These are phyloP conservation scores for Protobothrops mucrosquamatus DNA, from an alignment of 2,113 vertebrate species.

Conservation along the genomic window DNA sequence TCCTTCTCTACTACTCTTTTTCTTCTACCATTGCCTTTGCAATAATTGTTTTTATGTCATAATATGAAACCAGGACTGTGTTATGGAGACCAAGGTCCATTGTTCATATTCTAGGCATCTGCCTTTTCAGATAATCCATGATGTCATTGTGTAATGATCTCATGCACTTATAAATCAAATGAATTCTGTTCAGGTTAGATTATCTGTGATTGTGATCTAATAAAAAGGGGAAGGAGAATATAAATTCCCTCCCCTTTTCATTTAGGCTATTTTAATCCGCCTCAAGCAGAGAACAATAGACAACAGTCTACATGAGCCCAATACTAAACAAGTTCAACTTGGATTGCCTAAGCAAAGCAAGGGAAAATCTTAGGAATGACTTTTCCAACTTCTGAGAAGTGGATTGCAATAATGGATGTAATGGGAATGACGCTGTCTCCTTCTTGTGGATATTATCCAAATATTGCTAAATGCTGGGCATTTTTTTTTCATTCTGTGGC, in stretches of 20 bases:
- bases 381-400: background rate
- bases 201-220: background rate
- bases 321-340: background rate
- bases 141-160: background rate
- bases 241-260: background rate
- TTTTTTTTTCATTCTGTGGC: conserved; percentile 43
- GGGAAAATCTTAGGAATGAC: background rate
- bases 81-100: background rate
- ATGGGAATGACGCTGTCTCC: background rate
- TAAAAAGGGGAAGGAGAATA: background rate
- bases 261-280: background rate
- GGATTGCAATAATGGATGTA: background rate
- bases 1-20: background rate
- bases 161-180: background rate
- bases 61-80: background rate
- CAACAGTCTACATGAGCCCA: background rate
- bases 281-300: background rate
- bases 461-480: conserved; percentile 21
- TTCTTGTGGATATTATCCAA: background rate
- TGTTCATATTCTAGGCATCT: background rate
- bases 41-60: background rate
- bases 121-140: background rate
- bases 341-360: background rate
- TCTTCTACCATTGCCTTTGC: background rate
- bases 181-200: background rate